Evolutionary conservation across 2,113 vertebrate species (phyloP), one percentile per base, ranked within the genome.

Genomic region (Carassius carassius): DNA sequence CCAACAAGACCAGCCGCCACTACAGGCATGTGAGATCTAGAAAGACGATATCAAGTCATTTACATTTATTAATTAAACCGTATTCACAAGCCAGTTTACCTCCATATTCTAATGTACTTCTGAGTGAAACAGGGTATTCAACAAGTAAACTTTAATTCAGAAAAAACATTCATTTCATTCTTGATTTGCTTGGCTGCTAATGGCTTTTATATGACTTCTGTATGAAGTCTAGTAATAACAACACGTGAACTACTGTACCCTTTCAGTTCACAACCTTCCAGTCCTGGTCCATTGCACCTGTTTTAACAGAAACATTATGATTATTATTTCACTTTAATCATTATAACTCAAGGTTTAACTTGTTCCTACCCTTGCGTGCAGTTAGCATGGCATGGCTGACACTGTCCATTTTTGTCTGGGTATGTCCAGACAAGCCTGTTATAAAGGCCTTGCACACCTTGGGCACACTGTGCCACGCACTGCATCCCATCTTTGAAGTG

Each of bases 361-460:
- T 44, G 41, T 44, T 93, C 95, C 95, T 82, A 99, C 98, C 96
- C 96, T 0, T 95, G 92, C 10, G 94, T 95, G 83, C 98, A 99
- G 93, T 97, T 97, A 14, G 86, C 88, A 87, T 98, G 96, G 86
- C 98, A 99, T 16, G 93, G 87, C 88, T 92, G 96, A 82, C 97
- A 99, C 51, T 93, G 88, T 0, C 87, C 90, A 0, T 54, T 86
- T 3, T 85, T 29, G 0, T 98, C 94, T 0, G 95, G 86, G 0
- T 96, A 99, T 67, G 96, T 98, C 95, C 96, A 98, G 82, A 98
- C 92, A 0, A 94, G 82, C 25, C 88, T 94, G 85, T 93, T 94
- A 2, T 94, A 94, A 21, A 96, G 95, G 0, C 95, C 97, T 60
- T 91, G 86, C 51, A 98, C 86, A 0, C 95, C 96, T 0, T 94